These are phyloP conservation scores for Rhynchotus rufescens DNA, from an alignment of 2,797 vertebrate genomes.

Conservation along the genomic window DNA sequence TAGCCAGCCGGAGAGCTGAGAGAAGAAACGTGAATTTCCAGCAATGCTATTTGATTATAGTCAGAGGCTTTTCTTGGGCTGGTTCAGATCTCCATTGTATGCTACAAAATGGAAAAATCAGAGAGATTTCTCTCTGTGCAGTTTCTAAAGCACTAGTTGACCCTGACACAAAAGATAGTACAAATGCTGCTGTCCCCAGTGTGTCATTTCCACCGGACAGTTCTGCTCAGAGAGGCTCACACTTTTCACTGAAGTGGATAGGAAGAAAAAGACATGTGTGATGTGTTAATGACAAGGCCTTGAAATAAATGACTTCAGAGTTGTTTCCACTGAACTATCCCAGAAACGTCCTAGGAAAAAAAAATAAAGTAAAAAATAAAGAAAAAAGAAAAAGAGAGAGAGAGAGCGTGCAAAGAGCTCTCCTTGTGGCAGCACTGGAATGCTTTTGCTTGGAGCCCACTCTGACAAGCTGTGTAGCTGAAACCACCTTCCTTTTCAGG, in stretches of 20 bases:
- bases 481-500: not conserved
- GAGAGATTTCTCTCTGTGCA: not conserved
- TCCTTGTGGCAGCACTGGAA: not conserved
- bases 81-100: not conserved
- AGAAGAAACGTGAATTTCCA: constrained; percentile 27
- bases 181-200: not conserved
- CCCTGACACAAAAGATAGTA: not conserved
- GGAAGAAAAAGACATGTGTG: not conserved
- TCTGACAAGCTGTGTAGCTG: not conserved
- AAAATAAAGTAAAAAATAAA: not conserved
- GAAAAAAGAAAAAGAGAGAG: too few species aligned
- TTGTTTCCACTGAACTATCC: constrained; percentile 27
- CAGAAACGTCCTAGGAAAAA: not conserved
- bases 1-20: constrained; percentile 14
- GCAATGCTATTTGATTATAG: constrained; percentile 19
- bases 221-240: constrained; percentile 18
- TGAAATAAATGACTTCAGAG: constrained; percentile 7
- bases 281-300: not conserved
- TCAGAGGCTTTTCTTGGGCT: constrained; percentile 33
- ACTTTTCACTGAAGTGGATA: not conserved
- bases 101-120: not conserved
- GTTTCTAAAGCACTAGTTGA: constrained; percentile 26
- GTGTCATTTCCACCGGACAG: not conserved
- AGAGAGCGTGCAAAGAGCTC: not conserved
- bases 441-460: not conserved